These are phyloP conservation scores for Micronycteris hirsuta DNA, from an alignment of 2,113 vertebrate species.

Conservation along the genomic window DNA sequence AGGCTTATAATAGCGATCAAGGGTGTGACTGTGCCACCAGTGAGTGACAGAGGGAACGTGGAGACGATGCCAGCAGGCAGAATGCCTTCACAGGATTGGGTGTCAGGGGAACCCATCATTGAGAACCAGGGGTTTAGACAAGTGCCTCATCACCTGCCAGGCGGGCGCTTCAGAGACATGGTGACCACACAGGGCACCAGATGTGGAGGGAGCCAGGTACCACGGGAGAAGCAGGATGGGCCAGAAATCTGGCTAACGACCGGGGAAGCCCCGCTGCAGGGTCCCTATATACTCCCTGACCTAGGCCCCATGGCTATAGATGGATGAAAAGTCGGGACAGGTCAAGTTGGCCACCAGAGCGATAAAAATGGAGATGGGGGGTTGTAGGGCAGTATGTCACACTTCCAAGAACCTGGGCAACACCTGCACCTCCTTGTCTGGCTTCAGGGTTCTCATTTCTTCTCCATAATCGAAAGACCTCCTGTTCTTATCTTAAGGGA, in stretches of 20 bases:
- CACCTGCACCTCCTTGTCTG: neutral
- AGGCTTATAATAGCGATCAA: neutral
- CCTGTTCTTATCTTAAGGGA: neutral
- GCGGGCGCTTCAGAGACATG: neutral
- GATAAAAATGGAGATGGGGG: neutral
- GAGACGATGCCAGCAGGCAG: neutral
- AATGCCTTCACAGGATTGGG: neutral
- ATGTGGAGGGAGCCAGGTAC: neutral
- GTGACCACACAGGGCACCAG: neutral
- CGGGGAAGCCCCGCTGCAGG: too few relatives aligned
- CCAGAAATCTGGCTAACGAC: neutral
- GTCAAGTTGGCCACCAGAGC: neutral
- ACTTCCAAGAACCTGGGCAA: neutral
- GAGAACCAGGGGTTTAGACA: neutral
- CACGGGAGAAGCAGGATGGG: neutral
- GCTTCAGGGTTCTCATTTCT: neutral
- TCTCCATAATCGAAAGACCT: too few relatives aligned
- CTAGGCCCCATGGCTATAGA: neutral
- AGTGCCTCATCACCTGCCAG: neutral
- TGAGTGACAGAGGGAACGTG: neutral
- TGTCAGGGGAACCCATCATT: neutral
- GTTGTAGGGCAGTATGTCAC: fast-evolving
- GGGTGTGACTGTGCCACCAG: neutral
- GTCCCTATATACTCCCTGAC: neutral
- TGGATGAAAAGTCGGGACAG: neutral